A percentile compares a stretch with the other conserved stretches of the same genome.
These are phyloP conservation scores for Oopsacas minuta DNA, from an alignment of 37 sponge, comb jelly and placozoan species.

Conservation along the genomic window DNA sequence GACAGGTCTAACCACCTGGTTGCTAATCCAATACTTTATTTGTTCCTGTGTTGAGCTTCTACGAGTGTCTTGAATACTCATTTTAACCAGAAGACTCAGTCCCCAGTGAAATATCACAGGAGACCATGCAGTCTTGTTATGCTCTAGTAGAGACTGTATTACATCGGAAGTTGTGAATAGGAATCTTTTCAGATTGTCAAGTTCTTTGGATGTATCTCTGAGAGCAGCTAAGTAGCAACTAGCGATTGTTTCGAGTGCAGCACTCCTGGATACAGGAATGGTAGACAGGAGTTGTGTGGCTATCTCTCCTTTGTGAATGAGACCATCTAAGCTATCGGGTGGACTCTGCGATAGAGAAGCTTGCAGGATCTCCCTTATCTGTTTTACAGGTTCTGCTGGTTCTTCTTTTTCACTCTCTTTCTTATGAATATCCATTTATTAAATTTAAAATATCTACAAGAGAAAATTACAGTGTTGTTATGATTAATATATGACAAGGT, in stretches of 20 bases:
- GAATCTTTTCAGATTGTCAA: neutral
- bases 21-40: slow-evolving; percentile 14
- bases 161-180: neutral
- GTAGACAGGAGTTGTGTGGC: neutral
- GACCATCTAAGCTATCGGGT: neutral
- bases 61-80: neutral
- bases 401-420: neutral
- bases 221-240: neutral
- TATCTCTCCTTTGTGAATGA: neutral
- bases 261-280: slow-evolving; percentile 9
- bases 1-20: neutral
- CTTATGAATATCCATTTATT: neutral
- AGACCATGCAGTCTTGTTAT: neutral
- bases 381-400: neutral
- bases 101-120: slow-evolving; percentile 2
- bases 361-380: slow-evolving; percentile 15
- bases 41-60: neutral
- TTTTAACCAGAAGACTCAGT: neutral
- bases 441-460: too few relatives aligned
- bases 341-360: neutral
- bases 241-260: neutral
- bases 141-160: slow-evolving; percentile 6
- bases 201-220: neutral
- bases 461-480: too few relatives aligned
- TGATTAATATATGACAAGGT: too few relatives aligned